Base-by-base conservation (phyloP, 2,888 invertebrate genomes). In the Prosopocoilus inquinatus region DNA sequence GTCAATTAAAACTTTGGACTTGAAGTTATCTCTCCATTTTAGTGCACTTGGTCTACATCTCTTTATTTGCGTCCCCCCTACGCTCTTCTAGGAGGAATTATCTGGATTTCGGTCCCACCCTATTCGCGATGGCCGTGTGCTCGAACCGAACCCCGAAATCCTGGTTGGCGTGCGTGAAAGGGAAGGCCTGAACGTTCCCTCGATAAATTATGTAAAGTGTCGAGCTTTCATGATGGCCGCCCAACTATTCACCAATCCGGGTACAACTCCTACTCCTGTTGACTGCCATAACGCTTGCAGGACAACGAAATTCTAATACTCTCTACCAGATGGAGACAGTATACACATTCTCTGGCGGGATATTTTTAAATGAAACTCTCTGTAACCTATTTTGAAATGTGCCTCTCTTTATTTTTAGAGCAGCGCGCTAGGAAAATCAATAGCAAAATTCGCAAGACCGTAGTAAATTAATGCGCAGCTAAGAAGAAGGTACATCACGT, bases 161-260 rank as follows among this genome's bases (percentile, higher is more conserved):
- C 50, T 58, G 60, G 65, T 77, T 77, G 77, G 74, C 60, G 66
- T 60, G 62, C 47, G 55, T 59, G 53, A 53, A 60, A 66, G 67
- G 64, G 36, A 66, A 65, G 73, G 75, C 75, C 62, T 62, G 73
- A 59, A 63, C 72, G 67, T 57, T 49, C 58, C 62, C 57, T 61
- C 66, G 11, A 68, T 76, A 74, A 70, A 74, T 75, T 70, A 71
- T 64, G 61, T 64, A 63, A 69, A 67, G 62, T 69, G 72, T 67
- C 71, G 67, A 74, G 75, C 72, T 72, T 72, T 71, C 75, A 78
- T 76, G 74, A 82, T 82, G 81, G 81, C 81, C 74, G 80, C 75
- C 70, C 45, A 11, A 52, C 47, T 50, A 53, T 66, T 67, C 67
- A 66, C 81, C 81, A 81, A 81, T 81, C 75, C 63, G 59, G 55